phyloP scores from a whole-genome alignment of 2,888 invertebrate genomes.

The Pantelozetes paolii region DNA sequence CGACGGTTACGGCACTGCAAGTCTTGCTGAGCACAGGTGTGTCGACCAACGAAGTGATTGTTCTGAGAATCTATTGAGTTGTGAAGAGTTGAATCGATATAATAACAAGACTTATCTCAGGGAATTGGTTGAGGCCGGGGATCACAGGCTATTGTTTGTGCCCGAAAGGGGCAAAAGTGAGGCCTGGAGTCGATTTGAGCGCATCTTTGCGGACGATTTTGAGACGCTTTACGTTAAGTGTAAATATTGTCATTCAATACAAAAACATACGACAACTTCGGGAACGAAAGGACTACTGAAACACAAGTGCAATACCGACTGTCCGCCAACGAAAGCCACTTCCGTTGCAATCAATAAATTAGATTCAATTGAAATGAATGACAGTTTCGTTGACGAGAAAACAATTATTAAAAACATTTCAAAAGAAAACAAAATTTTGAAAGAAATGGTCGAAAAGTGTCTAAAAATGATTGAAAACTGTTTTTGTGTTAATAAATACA shows the following conservation, averaged over 20 bases:
- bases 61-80: neutral
- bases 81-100: neutral
- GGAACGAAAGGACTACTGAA: neutral
- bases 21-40: neutral
- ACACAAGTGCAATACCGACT: neutral
- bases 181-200: conserved; percentile 25
- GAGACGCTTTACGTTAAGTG: conserved; percentile 12
- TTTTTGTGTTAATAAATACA: conserved; percentile 23
- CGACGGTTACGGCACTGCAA: neutral
- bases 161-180: conserved; percentile 5
- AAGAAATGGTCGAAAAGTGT: conserved; percentile 20
- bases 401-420: neutral
- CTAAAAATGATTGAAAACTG: conserved; percentile 29
- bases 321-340: neutral
- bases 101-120: neutral
- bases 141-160: conserved; percentile 9
- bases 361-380: neutral
- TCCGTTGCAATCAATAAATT: neutral
- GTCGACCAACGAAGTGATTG: neutral
- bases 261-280: neutral
- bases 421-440: conserved; percentile 14
- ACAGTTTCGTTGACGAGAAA: neutral
- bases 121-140: neutral
- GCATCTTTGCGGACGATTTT: neutral
- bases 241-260: neutral